Percentiles rank a stretch among this genome's conserved stretches.
Evolutionary conservation across 2,888 invertebrate species (phyloP).

Genomic region (Pecten maximus): DNA sequence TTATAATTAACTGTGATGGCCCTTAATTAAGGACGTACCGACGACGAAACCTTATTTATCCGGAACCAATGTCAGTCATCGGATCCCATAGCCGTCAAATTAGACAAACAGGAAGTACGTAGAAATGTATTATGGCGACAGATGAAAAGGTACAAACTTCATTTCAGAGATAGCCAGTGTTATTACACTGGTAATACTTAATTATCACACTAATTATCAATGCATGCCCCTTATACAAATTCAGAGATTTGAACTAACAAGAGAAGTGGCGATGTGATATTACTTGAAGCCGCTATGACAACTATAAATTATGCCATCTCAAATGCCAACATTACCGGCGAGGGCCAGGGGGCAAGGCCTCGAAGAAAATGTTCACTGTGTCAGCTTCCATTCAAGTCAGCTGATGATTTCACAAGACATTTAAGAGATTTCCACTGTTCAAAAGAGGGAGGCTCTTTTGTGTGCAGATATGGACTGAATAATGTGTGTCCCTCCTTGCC

Average conservation of each 20-base stretch:
- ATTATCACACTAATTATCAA: neutral
- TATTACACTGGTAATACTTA: neutral
- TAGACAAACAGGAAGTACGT: conserved; percentile 39
- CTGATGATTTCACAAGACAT: conserved; percentile 86
- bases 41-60: neutral
- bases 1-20: too few species aligned
- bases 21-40: too few species aligned
- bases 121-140: conserved; percentile 39
- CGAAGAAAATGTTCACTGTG: conserved; percentile 77
- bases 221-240: neutral
- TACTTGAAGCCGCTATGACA: neutral
- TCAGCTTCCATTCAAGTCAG: conserved; percentile 74
- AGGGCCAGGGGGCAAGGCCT: conserved; percentile 40
- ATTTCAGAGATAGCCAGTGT: neutral
- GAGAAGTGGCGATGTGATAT: conserved; percentile 27
- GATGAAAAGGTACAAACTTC: conserved; percentile 37
- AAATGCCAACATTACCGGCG: conserved; percentile 27
- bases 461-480: conserved; percentile 94
- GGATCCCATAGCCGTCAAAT: neutral
- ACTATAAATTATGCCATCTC: neutral
- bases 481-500: conserved; percentile 93
- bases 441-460: conserved; percentile 92
- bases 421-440: conserved; percentile 91
- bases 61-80: neutral
- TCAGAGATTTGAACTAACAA: neutral